Evolutionary conservation across 1,140 invertebrate genomes (phyloP), one percentile per base, ranked within the genome.

Genomic region (Diplogasteroides magnus): DNA sequence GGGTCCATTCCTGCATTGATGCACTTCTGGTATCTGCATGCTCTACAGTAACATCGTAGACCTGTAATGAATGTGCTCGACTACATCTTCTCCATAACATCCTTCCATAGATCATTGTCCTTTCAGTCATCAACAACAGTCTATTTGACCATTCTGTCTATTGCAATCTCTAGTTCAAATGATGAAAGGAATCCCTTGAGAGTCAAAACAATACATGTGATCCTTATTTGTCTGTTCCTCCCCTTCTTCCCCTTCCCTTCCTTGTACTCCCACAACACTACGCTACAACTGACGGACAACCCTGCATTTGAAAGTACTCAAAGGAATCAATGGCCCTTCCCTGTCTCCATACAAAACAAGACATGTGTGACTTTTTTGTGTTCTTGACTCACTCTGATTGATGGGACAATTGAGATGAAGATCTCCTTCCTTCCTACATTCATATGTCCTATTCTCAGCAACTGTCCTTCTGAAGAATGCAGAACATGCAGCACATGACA

Each of bases 1-100:
- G 69, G 57, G 55, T 73, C 71, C 71, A 73, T 73, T 6, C 71
- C 71, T n/a, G 57, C 63, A 25, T 27, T 31, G 26, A 73, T 31
- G 64, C 71, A 73, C 55, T 73, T 73, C 60, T 73, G 60, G n/a
- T 74, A 56, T 25, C 71, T 62, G 57, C 76, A 77, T 15, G 76
- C 76, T 58, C 76, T 61, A 65, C 73, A 77, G 37, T 78, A 64
- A 32, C 74, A 75, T 25, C 71, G 71, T 14, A 31, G 32, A 19
- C 55, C 71, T 73, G 68, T 64, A 60, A 48, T 48, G 37, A 48
- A 48, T 11, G 37, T 48, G 37, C 6, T 19, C 6, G 37, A 48
- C 37, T 48, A 11, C 6, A 11, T 6, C 37, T 48, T 48, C 37
- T 11, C 37, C 37, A 48, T 11, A n/a, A n/a, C n/a, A n/a, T n/a